These are phyloP conservation scores for Spea bombifrons DNA, from an alignment of 2,113 vertebrate genomes.

Conservation along the genomic window DNA sequence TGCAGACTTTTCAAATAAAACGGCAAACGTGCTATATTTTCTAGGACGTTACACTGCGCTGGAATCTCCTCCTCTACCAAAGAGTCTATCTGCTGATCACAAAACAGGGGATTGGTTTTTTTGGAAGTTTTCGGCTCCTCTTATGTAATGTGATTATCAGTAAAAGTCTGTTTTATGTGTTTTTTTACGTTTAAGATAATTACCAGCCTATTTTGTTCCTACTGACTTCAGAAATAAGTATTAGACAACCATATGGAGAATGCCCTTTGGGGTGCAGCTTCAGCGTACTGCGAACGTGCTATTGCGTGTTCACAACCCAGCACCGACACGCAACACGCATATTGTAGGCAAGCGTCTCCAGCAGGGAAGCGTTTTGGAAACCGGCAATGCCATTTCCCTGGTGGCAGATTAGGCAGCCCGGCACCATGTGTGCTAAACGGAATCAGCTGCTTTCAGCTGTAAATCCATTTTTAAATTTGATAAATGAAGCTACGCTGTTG, in stretches of 20 bases:
- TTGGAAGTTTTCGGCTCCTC: no score
- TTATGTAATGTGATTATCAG: no score
- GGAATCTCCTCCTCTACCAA: no score
- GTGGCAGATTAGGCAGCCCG: conserved; percentile 26
- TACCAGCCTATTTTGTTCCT: neutral
- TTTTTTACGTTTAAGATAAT: neutral
- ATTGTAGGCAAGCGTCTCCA: conserved; percentile 32
- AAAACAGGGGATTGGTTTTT: no score
- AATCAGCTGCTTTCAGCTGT: conserved; percentile 36
- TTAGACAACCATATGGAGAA: conserved; percentile 15
- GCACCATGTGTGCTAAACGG: conserved; percentile 20
- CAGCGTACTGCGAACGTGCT: conserved; percentile 20
- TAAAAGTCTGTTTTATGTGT: no score
- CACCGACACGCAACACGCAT: neutral
- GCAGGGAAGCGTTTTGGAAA: conserved; percentile 17
- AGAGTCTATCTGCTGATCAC: no score
- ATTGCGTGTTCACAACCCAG: conserved; percentile 1
- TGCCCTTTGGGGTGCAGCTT: conserved; percentile 20
- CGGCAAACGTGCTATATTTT: no score
- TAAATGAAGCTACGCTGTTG: conserved; percentile 4
- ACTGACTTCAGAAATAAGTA: neutral
- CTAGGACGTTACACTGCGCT: no score
- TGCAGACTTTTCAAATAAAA: no score
- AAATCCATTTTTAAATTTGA: conserved; percentile 40
- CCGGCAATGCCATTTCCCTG: conserved; percentile 27